Conservation (phyloP, 2,888 invertebrate genomes). For the Drosophila tripunctata region DNA sequence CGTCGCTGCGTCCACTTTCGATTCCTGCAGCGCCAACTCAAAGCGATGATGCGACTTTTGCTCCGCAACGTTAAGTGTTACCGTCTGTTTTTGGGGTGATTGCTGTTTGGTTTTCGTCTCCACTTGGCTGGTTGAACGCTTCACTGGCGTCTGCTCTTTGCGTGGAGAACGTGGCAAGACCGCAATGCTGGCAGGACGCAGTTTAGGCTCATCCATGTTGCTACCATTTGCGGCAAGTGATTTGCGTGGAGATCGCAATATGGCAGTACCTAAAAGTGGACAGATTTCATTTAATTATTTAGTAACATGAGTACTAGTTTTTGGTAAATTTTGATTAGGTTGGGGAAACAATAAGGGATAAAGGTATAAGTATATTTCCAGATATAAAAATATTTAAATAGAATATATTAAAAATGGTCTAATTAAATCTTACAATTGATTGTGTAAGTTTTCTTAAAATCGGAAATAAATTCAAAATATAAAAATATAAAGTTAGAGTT, state of each 20-base stretch:
- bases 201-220: slow-evolving; percentile 28
- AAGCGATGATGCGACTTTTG: slow-evolving; percentile 81
- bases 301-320: too few relatives aligned
- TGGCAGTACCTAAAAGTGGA: slow-evolving; percentile 50
- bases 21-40: slow-evolving; percentile 81
- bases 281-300: too few relatives aligned
- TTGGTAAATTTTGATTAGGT: too few relatives aligned
- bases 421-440: too few relatives aligned
- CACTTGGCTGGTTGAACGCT: slow-evolving; percentile 56
- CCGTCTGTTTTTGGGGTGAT: slow-evolving; percentile 35
- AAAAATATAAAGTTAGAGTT: too few relatives aligned
- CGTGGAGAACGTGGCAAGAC: slow-evolving; percentile 47
- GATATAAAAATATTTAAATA: too few relatives aligned
- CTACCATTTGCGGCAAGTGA: slow-evolving; percentile 20
- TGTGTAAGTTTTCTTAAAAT: too few relatives aligned
- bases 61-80: too few relatives aligned
- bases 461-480: too few relatives aligned
- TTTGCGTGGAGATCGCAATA: slow-evolving; percentile 68
- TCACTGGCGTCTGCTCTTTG: slow-evolving; percentile 38
- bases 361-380: too few relatives aligned
- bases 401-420: too few relatives aligned
- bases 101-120: slow-evolving; percentile 28
- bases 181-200: slow-evolving; percentile 59
- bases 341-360: background rate
- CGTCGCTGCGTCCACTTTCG: slow-evolving; percentile 41